A percentile compares a stretch with the other conserved stretches of the same genome.
Evolutionary conservation across 1,140 invertebrate genomes (phyloP).

Genomic region (Orussus abietinus): DNA sequence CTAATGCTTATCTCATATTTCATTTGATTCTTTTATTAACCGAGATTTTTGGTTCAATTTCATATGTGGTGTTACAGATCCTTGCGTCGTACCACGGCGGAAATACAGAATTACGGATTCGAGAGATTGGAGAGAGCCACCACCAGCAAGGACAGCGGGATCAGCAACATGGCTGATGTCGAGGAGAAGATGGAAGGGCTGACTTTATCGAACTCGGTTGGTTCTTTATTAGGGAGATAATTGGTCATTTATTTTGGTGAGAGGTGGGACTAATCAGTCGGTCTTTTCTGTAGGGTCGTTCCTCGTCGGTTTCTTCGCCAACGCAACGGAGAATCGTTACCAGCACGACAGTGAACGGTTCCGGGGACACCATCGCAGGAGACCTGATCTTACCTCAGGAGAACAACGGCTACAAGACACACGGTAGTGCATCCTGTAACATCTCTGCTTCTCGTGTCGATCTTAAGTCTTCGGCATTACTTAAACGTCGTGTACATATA

Average conservation of each 20-base stretch:
- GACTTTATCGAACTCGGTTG: conserved; percentile 47
- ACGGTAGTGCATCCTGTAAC: conserved; percentile 25
- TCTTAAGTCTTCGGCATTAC: not conserved
- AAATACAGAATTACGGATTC: conserved; percentile 87
- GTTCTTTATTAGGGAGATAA: conserved; percentile 2
- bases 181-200: conserved; percentile 58
- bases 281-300: conserved; percentile 39
- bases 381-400: conserved; percentile 49
- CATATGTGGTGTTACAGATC: conserved; percentile 52
- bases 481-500: not conserved
- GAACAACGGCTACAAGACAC: conserved; percentile 50
- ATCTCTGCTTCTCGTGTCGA: not conserved
- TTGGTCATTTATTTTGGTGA: conserved; percentile 6
- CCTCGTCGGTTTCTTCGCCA: conserved; percentile 51
- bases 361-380: conserved; percentile 47
- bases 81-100: conserved; percentile 84
- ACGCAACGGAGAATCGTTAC: conserved; percentile 46
- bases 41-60: conserved; percentile 17
- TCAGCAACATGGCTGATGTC: conserved; percentile 73
- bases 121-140: conserved; percentile 71
- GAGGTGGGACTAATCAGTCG: conserved; percentile 5
- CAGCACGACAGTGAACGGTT: conserved; percentile 46
- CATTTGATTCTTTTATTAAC: conserved; percentile 1
- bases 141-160: conserved; percentile 84
- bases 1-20: conserved; percentile 8